A percentile compares a stretch with the other conserved stretches of the same genome.
Evolutionary conservation across 2,113 vertebrate genomes (phyloP).

Genomic region (Platysteira castanea): DNA sequence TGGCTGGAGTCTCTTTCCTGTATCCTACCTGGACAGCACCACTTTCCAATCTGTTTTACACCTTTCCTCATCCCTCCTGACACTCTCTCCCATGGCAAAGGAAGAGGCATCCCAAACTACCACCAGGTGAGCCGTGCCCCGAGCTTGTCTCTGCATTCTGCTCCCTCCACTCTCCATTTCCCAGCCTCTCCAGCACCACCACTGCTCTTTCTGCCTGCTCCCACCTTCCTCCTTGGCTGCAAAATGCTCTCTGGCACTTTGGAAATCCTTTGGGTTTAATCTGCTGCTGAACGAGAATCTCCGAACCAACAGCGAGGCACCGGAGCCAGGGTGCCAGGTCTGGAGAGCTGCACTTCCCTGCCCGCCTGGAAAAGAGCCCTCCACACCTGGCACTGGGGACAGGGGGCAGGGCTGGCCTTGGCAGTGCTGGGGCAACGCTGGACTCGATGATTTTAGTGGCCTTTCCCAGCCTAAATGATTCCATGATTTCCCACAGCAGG

Average conservation of each 20-base stretch:
- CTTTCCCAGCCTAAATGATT: background rate
- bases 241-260: background rate
- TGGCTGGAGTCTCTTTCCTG: background rate
- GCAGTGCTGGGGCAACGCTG: background rate
- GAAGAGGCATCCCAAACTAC: background rate
- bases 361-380: background rate
- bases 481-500: background rate
- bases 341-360: no score
- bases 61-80: background rate
- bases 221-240: background rate
- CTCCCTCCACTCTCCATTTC: fast-evolving
- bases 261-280: background rate
- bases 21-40: background rate
- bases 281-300: background rate
- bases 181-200: background rate
- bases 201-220: background rate
- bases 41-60: background rate
- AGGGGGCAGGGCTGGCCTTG: background rate
- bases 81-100: background rate
- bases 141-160: background rate
- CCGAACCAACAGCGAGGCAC: background rate
- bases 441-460: background rate
- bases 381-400: background rate
- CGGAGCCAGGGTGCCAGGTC: fast-evolving
- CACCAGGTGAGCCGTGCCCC: background rate